Base-by-base conservation (phyloP, 2,888 invertebrate genomes). In the Heterodera filipjevi region DNA sequence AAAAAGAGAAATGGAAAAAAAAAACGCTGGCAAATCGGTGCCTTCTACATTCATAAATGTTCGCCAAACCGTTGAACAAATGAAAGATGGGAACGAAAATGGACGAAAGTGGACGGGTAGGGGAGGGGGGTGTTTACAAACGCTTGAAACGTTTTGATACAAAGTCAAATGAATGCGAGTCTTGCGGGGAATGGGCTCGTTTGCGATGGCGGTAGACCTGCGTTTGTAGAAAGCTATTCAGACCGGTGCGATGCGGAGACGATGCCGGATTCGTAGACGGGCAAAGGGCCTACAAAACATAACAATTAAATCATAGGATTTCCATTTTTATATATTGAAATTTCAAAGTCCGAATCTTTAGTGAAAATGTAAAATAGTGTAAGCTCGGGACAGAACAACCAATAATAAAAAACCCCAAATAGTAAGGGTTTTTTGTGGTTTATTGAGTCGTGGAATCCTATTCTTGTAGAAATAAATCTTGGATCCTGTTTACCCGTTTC, bases 121-220 rank as follows among this genome's bases (percentile, higher is more conserved):
- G 59, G 59, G 27, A 59, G 27, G 27, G n/a, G 59, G n/a, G n/a
- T 8, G 27, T 19, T 76, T 71, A 84, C 19, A 76, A 64, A 39
- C 80, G 83, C 19, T 82, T 79, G 75, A 83, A 81, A 39, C 83
- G 82, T 74, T 86, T 86, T 68, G 79, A 68, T 16, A 83, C 79
- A n/a, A 81, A 78, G 10, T 73, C 78, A 27, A 79, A 70, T 14
- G 81, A 77, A 16, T 80, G 77, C n/a, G 39, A 35, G 59, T 64
- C 30, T 30, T 66, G 49, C 35, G 75, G 86, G 1, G 86, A 85
- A 33, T 87, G 85, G 32, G 80, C 81, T 32, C 87, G 83, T 72
- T 87, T 87, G 35, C 87, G 85, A 49, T 86, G 86, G 3, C 86
- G 81, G 76, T 84, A 85, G 8, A 87, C 83, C 79, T 87, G 83